Evolutionary conservation across 2,888 invertebrate species (phyloP).

Genomic region (Protophormia terraenovae): DNA sequence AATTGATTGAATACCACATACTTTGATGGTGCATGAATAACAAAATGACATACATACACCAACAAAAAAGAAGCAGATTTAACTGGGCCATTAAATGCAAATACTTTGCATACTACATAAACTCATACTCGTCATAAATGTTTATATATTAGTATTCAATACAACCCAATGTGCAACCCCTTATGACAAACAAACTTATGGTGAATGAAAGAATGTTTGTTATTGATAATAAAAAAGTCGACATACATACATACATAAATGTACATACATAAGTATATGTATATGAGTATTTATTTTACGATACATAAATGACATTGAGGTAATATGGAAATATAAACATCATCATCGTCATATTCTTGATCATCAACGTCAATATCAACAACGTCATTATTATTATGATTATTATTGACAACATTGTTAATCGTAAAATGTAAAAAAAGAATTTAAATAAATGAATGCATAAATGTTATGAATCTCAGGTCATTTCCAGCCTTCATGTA

Average conservation of each 20-base stretch:
- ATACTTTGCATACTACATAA: slow-evolving; percentile 42
- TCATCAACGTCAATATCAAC: background rate
- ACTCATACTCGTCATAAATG: background rate
- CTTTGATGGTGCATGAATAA: slow-evolving; percentile 51
- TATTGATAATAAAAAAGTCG: slow-evolving; percentile 21
- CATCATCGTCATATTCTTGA: background rate
- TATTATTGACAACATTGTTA: slow-evolving; percentile 56
- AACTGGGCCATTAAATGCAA: slow-evolving; percentile 65
- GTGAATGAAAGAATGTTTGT: slow-evolving; percentile 9
- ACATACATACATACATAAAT: background rate
- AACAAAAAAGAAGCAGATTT: slow-evolving; percentile 30
- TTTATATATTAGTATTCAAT: too few species aligned
- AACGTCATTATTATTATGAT: slow-evolving; percentile 28
- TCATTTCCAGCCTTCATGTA: slow-evolving; percentile 4
- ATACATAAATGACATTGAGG: slow-evolving; percentile 50
- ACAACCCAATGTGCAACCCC: slow-evolving; percentile 13
- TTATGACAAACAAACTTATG: background rate
- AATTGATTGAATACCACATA: slow-evolving; percentile 68
- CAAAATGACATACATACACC: slow-evolving; percentile 22
- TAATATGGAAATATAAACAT: slow-evolving; percentile 41
- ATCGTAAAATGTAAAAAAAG: slow-evolving; percentile 25
- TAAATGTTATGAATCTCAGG: slow-evolving; percentile 2
- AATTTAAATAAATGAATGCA: slow-evolving; percentile 2
- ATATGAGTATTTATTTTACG: slow-evolving; percentile 14
- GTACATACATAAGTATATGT: background rate